Base-by-base conservation (phyloP, 2,888 invertebrate genomes). In the Dendrolimus houi region DNA sequence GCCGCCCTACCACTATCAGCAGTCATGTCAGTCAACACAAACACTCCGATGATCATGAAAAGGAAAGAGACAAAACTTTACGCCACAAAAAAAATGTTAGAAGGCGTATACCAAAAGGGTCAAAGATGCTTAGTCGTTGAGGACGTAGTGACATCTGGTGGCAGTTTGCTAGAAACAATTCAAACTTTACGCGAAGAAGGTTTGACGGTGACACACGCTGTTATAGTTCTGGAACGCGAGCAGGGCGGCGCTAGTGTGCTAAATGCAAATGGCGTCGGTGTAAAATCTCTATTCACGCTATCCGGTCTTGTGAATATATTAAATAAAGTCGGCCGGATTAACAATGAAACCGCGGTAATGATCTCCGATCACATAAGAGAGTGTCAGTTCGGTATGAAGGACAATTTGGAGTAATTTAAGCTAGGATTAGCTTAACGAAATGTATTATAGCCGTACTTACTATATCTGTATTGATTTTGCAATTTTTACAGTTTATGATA, bases 1-100 rank as follows among this genome's bases (percentile, higher is more conserved):
- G 98, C 99, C 9, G 99, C 99, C 1, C 87, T 99, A 12, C 98
- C 99, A 0, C 92, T 99, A 58, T 97, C 99, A 0, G 96, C 98
- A 0, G 92, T 97, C 58, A 93, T 97, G 68, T 95, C 96, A 0
- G 89, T 94, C 56, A 93, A 94, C 70, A 92, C 94, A 1, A 86
- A 93, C 66, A 87, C 81, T 7, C 97, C 98, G 0, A 98, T 98
- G 98, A 90, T 98, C 57, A 95, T 98, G 79, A 93, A 96, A 59
- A 91, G 99, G 58, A 98, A 99, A 78, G 99, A 99, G 91, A 94
- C 95, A 0, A 99, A 99, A 87, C 91, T 93, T 8, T 98, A 99
- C 80, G 99, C 98, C 0, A 99, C 98, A 0, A 98, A 97, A 83
- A 97, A 97, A 81, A 87, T 98, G 57, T 94, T 99, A 14, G 99